These are phyloP conservation scores for Temnopleurus reevesii DNA, from an alignment of 53 echinoderm and acorn worm genomes.

Conservation along the genomic window DNA sequence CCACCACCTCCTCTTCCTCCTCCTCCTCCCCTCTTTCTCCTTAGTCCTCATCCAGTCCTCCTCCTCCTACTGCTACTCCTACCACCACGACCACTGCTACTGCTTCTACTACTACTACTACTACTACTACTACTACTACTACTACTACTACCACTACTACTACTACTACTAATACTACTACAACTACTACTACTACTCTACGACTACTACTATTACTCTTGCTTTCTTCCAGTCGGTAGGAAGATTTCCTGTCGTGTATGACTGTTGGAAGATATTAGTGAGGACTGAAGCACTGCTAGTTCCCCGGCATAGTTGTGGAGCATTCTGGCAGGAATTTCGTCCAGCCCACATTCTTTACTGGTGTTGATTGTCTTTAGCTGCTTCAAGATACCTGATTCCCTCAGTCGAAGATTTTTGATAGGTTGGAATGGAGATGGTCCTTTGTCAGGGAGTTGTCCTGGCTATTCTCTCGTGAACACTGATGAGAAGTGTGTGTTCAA, in stretches of 20 bases:
- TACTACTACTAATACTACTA: too few relatives aligned
- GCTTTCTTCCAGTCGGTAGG: background rate
- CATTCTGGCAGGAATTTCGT: slow-evolving; percentile 51
- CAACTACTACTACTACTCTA: background rate
- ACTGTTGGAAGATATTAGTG: too few relatives aligned
- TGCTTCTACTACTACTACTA: too few relatives aligned
- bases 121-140: too few relatives aligned
- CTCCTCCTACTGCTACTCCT: too few relatives aligned
- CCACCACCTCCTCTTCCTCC: too few relatives aligned
- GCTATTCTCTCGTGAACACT: background rate
- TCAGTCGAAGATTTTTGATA: slow-evolving; percentile 2
- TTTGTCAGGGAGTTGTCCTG: too few relatives aligned
- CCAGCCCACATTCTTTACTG: slow-evolving; percentile 54
- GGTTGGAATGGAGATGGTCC: background rate
- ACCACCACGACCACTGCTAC: too few relatives aligned
- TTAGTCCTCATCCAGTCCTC: too few relatives aligned
- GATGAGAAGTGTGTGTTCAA: background rate
- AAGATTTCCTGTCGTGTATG: background rate
- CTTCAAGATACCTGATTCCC: slow-evolving; percentile 43
- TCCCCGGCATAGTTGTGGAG: slow-evolving; percentile 53
- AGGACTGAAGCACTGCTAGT: too few relatives aligned
- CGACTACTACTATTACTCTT: background rate
- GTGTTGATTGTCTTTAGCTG: slow-evolving; percentile 14
- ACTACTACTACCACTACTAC: too few relatives aligned
- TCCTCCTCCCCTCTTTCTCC: too few relatives aligned